A percentile compares a stretch with the other conserved stretches of the same genome.
phyloP scores from a whole-genome alignment of 2,113 vertebrate genomes.

The Archocentrus centrarchus region DNA sequence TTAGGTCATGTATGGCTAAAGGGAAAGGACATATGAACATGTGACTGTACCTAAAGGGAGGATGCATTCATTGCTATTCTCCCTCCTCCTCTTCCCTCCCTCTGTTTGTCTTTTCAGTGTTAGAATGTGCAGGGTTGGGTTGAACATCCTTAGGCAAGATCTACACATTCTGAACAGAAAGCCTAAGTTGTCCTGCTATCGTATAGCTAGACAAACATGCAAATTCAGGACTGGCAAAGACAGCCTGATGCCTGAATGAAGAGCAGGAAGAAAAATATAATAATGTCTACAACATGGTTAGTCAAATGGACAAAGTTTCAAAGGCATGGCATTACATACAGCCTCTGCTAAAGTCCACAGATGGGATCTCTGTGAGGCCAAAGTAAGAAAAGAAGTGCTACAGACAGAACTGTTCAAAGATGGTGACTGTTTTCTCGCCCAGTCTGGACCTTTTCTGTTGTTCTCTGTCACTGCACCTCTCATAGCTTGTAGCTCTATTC shows the following conservation, averaged over 20 bases:
- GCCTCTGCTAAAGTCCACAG: neutral
- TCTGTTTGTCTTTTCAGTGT: slow-evolving; percentile 17
- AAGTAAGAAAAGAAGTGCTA: neutral
- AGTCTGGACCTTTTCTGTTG: slow-evolving; percentile 7
- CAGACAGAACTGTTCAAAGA: neutral
- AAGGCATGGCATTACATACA: neutral
- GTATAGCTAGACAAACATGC: slow-evolving; percentile 10
- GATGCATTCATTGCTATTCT: slow-evolving; percentile 18
- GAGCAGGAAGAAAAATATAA: neutral
- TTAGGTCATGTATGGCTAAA: slow-evolving; percentile 68
- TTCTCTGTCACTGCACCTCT: neutral
- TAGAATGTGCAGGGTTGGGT: slow-evolving; percentile 1
- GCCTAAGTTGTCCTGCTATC: slow-evolving; percentile 25
- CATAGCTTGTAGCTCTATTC: neutral
- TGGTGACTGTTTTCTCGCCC: neutral
- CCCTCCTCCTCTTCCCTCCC: neutral
- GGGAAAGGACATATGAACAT: slow-evolving; percentile 51
- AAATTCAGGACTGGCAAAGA: slow-evolving; percentile 19
- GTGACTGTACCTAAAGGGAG: slow-evolving; percentile 51
- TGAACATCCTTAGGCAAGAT: slow-evolving; percentile 40
- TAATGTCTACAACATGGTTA: neutral
- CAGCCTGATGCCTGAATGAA: neutral
- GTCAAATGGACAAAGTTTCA: neutral
- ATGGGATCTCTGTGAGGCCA: neutral
- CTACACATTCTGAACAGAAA: slow-evolving; percentile 33